These are phyloP conservation scores for Pelecanoides urinatrix DNA, from an alignment of 2,113 vertebrate genomes.

Conservation along the genomic window DNA sequence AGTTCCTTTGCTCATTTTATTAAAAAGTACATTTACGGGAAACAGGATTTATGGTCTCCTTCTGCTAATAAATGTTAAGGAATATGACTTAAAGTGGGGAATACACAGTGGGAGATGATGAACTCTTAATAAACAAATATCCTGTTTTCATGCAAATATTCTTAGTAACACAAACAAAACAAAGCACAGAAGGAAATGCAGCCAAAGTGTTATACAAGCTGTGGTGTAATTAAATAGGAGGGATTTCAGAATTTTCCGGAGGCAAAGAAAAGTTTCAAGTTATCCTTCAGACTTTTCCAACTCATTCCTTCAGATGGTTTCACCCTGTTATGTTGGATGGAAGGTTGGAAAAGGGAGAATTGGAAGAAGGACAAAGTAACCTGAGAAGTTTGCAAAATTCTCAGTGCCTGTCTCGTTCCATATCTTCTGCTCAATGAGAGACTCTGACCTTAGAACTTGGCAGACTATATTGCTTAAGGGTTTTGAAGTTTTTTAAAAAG, in stretches of 20 bases:
- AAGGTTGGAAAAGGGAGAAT: conserved; percentile 12
- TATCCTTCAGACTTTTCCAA: conserved; percentile 33
- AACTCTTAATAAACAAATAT: conserved; percentile 63
- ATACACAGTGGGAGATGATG: conserved; percentile 60
- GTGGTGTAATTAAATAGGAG: conserved; percentile 32
- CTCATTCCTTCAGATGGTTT: conserved; percentile 35
- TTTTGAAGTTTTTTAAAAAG: background rate
- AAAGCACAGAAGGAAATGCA: conserved; percentile 41
- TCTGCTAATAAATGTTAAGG: conserved; percentile 50
- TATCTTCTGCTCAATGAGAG: background rate
- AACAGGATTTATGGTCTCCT: conserved; percentile 40
- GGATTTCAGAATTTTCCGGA: conserved; percentile 53
- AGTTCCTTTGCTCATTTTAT: background rate
- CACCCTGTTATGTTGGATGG: conserved; percentile 1
- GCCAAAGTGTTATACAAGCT: conserved; percentile 63
- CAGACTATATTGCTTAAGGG: background rate
- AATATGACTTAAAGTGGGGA: conserved; percentile 43
- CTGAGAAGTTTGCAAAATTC: conserved; percentile 14
- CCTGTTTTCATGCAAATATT: conserved; percentile 65
- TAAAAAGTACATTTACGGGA: conserved; percentile 6
- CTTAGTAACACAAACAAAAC: conserved; percentile 62
- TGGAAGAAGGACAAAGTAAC: conserved; percentile 46
- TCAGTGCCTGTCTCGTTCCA: background rate
- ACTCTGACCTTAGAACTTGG: conserved; percentile 34
- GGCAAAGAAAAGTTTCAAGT: conserved; percentile 29